Percentiles rank a stretch among this genome's conserved stretches.
These are phyloP conservation scores for Zoroaster sp. DNA, from an alignment of 53 echinoderm and acorn worm genomes.

Conservation along the genomic window DNA sequence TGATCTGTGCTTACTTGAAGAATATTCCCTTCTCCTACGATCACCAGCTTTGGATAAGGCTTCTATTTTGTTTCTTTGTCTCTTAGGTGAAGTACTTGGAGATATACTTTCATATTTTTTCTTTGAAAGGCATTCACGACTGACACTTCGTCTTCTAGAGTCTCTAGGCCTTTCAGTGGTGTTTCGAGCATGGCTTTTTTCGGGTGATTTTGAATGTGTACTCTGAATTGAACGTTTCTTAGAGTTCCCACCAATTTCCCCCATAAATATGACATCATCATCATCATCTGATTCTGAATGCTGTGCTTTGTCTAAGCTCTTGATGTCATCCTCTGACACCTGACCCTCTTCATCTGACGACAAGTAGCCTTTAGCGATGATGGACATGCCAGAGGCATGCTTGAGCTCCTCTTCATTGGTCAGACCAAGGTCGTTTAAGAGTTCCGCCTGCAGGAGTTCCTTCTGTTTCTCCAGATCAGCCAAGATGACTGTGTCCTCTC, in stretches of 20 bases:
- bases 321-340: neutral
- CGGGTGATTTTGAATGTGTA: constrained; percentile 13
- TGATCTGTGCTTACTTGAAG: constrained; percentile 15
- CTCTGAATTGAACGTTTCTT: neutral
- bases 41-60: neutral
- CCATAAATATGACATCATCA: constrained; percentile 31
- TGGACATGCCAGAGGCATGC: constrained; percentile 72
- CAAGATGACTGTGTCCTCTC: constrained; percentile 58
- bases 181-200: neutral
- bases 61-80: constrained; percentile 25
- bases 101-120: constrained; percentile 44
- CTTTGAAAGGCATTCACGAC: constrained; percentile 8
- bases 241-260: neutral
- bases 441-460: constrained; percentile 79
- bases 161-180: neutral
- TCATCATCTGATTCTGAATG: constrained; percentile 45
- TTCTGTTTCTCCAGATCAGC: constrained; percentile 96
- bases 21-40: constrained; percentile 25
- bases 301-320: neutral
- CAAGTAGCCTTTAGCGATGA: constrained; percentile 71
- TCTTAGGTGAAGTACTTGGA: constrained; percentile 53
- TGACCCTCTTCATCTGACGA: constrained; percentile 69
- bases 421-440: constrained; percentile 69
- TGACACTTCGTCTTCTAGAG: constrained; percentile 36
- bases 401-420: constrained; percentile 57